A percentile compares a stretch with the other conserved stretches of the same genome.
These are phyloP conservation scores for Tautogolabrus adspersus DNA, from an alignment of 2,113 vertebrate species.

Conservation along the genomic window DNA sequence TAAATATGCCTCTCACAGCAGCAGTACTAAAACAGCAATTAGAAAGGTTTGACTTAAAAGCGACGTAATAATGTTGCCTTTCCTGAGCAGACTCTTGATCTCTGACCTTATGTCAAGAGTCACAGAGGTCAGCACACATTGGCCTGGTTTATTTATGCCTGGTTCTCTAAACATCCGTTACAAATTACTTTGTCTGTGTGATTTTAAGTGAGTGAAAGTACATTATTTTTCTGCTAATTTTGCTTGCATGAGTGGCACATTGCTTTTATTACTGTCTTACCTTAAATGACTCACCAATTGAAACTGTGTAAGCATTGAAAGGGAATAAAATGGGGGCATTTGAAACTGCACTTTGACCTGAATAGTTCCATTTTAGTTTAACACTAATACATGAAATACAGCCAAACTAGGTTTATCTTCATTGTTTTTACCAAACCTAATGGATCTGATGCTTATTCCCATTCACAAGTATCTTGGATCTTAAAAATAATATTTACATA, in stretches of 20 bases:
- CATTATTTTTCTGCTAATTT: not conserved
- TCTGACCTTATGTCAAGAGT: slow-evolving; percentile 50
- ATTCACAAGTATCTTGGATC: no score
- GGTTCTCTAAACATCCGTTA: slow-evolving; percentile 64
- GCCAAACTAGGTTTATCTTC: no score
- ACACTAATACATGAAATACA: no score
- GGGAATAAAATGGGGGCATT: not conserved
- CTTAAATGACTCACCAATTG: slow-evolving; percentile 7
- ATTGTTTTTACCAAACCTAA: no score
- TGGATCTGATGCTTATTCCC: no score
- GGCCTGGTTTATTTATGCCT: slow-evolving; percentile 49
- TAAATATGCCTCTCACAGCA: not conserved
- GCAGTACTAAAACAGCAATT: not conserved
- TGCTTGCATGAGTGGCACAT: slow-evolving; percentile 21
- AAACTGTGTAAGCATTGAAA: slow-evolving; percentile 31
- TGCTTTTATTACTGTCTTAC: not conserved
- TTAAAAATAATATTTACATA: no score
- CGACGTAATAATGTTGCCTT: not conserved
- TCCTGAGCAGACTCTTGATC: slow-evolving; percentile 55
- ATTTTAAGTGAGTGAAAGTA: not conserved
- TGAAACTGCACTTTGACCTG: no score
- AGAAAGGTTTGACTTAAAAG: slow-evolving; percentile 33
- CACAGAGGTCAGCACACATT: slow-evolving; percentile 31
- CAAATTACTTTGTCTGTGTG: slow-evolving; percentile 23
- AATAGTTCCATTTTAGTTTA: no score